Base-by-base conservation (phyloP, 1,140 invertebrate genomes). In the Macrocentrus cingulum region DNA sequence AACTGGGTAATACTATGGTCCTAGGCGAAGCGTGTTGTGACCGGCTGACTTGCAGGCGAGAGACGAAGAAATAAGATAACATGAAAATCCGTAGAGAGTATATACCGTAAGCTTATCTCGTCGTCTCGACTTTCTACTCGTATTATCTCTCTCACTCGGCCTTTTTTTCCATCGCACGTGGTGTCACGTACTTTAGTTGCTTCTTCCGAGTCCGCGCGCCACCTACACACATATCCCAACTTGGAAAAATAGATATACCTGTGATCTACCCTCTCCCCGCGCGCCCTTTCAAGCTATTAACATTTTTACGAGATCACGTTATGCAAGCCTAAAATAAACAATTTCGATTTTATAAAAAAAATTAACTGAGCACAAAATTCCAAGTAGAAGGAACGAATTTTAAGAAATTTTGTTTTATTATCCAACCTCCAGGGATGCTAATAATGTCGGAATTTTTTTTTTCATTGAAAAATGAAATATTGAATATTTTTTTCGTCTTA, bases 291-390 rank as follows among this genome's bases (percentile, higher is more conserved):
- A n/a, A 44, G 54, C 66, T 61, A 68, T 77, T 76, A 75, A 77
- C 69, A 70, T 76, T 74, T 75, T 77, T 75, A 77, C 65, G 73
- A 73, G 68, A 66, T 72, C 66, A 69, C 71, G 71, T 77, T 74
- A 70, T 63, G 51, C 65, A 56, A 44, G 18, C 56, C 37, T 49
- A 56, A 44, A 54, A 46, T 49, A 60, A 54, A 60, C 48, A 53
- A n/a, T 60, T 59, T 58, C 63, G 67, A 69, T 72, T 75, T 66
- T 66, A 61, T 65, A 67, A 67, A 54, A 63, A 66, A 66, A 61
- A 53, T 52, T n/a, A n/a, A n/a, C n/a, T n/a, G n/a, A n/a, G n/a
- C n/a, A n/a, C n/a, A n/a, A n/a, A n/a, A n/a, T n/a, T n/a, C n/a
- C n/a, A n/a, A n/a, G n/a, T n/a, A n/a, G n/a, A n/a, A n/a, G n/a